Conservation (phyloP, 35 echinoderm and acorn worm genomes). For the Hemicentrotus pulcherrimus region DNA sequence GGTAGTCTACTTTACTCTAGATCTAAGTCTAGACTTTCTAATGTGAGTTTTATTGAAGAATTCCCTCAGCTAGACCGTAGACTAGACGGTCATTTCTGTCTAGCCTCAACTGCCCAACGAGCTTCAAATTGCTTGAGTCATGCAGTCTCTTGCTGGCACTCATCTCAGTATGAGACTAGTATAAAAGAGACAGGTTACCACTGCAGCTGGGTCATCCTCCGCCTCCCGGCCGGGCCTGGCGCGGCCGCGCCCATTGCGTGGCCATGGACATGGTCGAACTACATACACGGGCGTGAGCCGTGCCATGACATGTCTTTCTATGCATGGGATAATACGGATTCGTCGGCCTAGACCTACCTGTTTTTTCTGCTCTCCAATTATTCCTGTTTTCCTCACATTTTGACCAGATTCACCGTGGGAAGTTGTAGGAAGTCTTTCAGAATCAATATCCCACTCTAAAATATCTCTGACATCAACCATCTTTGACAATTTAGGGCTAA, state of each 20-base stretch:
- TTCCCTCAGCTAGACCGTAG: too few relatives aligned
- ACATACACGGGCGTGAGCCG: background rate
- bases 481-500: background rate
- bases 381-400: slow-evolving; percentile 67
- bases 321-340: background rate
- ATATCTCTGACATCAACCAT: slow-evolving; percentile 87
- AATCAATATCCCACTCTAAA: slow-evolving; percentile 89
- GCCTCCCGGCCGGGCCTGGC: background rate
- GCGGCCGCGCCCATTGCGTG: background rate
- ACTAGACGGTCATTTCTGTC: too few relatives aligned
- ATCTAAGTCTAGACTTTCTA: too few relatives aligned
- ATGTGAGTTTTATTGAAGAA: too few relatives aligned
- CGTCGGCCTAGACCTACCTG: background rate
- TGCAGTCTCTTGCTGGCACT: too few relatives aligned
- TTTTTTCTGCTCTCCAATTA: slow-evolving; percentile 74
- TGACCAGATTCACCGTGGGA: slow-evolving; percentile 48
- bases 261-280: background rate
- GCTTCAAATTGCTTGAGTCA: too few relatives aligned
- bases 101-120: background rate
- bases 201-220: background rate
- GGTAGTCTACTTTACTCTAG: too few relatives aligned
- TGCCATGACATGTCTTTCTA: background rate
- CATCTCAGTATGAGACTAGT: too few relatives aligned
- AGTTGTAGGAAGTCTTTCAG: slow-evolving; percentile 50
- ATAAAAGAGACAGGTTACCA: background rate